Evolutionary conservation across 2,797 vertebrate genomes (phyloP), one percentile per base, ranked within the genome.

Genomic region (Columba guinea): DNA sequence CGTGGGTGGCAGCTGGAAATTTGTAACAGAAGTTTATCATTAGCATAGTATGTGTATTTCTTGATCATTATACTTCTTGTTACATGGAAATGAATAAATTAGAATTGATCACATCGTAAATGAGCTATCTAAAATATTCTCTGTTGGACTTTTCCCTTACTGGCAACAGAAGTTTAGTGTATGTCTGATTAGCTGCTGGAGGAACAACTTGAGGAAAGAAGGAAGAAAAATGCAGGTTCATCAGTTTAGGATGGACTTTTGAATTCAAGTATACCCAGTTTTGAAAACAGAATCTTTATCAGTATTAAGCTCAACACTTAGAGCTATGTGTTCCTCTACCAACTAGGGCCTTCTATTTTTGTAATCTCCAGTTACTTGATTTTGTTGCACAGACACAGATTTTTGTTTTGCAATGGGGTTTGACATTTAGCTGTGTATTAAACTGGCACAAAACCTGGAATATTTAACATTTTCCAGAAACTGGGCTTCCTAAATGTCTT

Each of bases 401-500:
- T 79, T 90, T 69, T 84, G 35, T 89, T 91, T 91, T 91, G 49
- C 35, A 77, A 62, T 84, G 11, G 26, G 13, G 4, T 89, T 79
- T 91, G 83, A 90, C 67, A 84, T 94, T 90, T 94, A 93, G 17
- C 49, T 86, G 34, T 62, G 62, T 67, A 69, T 91, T 90, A 70
- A 88, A 89, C 74, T 77, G 80, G 83, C 52, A 74, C 13, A 90
- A 94, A 89, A 20, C 6, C 11, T 84, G 71, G 56, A 91, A 64
- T 10, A 48, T 70, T 88, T 70, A 94, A 65, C 11, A 39, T 91
- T 94, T 96, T 95, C 90, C 87, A 89, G 84, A 90, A 90, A 74
- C 52, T 21, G 52, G 41, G 14, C 46, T 89, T 94, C 34, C 67
- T 28, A 82, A 94, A 89, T 20, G 4, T 77, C 37, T 64, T 71